Evolutionary conservation across 2,113 vertebrate genomes (phyloP), one percentile per base, ranked within the genome.

Genomic region (Chamaea fasciata): DNA sequence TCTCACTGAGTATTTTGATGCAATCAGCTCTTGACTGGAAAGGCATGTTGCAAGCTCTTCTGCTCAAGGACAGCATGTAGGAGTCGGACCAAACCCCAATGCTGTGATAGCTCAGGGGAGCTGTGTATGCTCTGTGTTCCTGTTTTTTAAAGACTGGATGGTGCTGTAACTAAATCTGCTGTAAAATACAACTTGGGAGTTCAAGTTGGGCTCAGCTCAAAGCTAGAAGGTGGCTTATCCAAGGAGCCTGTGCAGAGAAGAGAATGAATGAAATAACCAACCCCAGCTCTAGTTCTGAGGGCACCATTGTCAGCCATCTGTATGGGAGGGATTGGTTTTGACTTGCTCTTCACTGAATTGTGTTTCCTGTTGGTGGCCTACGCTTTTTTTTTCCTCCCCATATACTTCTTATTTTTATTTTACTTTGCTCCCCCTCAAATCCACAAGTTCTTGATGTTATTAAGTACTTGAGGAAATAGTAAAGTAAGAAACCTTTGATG

Each of bases 351-450:
- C 35, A 27, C 16, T 74, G 13, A 74, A 18, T 52, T 82, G 12
- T 26, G 4, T 47, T 77, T 88, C 31, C 27, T 55, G 2, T 60
- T 53, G 15, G 9, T 87, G 17, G 15, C 15, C 52, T 67, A n/a
- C 0, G 1, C 7, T 55, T 56, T 63, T 57, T 57, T 47, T 67
- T 3, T 3, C 2, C 24, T 57, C 21, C 7, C 17, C 13, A 15
- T 11, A 12, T 3, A 21, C 2, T 8, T 75, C 21, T 41, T 6
- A 22, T 49, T 65, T 56, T 67, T 46, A 30, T 76, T 46, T 85
- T 55, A 23, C 9, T 68, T 81, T 59, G 3, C 13, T 73, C 4
- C 14, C 7, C 12, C 7, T 12, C 5, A 31, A 24, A 33, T 55
- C 11, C 13, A 24, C 5, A 59, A 41, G 26, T 60, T 73, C n/a